Percentiles rank a stretch among this genome's conserved stretches.
phyloP scores from a whole-genome alignment of 2,888 invertebrate genomes.

The Ennomos fuscantarius region DNA sequence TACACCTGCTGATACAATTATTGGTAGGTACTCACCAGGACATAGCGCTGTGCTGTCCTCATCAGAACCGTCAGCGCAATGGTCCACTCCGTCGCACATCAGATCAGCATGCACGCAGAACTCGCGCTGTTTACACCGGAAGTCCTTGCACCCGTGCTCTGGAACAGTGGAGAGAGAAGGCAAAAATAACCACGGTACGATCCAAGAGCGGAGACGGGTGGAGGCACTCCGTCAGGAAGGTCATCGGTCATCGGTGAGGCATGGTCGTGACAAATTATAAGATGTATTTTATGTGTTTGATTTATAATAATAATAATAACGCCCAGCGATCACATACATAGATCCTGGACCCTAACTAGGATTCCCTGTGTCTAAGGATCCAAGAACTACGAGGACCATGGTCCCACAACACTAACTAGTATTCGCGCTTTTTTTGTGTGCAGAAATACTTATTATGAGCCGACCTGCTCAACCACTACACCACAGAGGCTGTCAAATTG shows the following conservation, averaged over 20 bases:
- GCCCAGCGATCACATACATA: too few relatives aligned
- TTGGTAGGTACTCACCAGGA: slow-evolving; percentile 86
- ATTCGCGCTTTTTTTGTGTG: too few relatives aligned
- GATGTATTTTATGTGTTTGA: slow-evolving; percentile 1
- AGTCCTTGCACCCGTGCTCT: slow-evolving; percentile 96
- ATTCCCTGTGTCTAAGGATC: too few relatives aligned
- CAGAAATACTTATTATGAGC: too few relatives aligned
- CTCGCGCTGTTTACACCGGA: slow-evolving; percentile 93
- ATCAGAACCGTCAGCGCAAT: slow-evolving; percentile 97
- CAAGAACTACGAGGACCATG: too few relatives aligned
- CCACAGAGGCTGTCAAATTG: too few relatives aligned
- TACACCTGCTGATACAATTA: too few relatives aligned
- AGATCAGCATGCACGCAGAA: slow-evolving; percentile 97
- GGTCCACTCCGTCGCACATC: slow-evolving; percentile 96
- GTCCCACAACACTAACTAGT: too few relatives aligned
- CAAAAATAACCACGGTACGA: slow-evolving; percentile 45
- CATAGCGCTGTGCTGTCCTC: slow-evolving; percentile 94
- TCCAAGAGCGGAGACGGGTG: slow-evolving; percentile 4
- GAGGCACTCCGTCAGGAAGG: slow-evolving; percentile 15
- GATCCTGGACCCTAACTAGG: too few relatives aligned
- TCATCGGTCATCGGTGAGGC: slow-evolving; percentile 16
- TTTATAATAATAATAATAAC: too few relatives aligned
- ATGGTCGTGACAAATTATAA: slow-evolving; percentile 17
- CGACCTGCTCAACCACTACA: too few relatives aligned
- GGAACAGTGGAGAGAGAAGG: slow-evolving; percentile 64